Conservation (phyloP, 2,797 vertebrate genomes). For the Hafferia zeledoni region DNA sequence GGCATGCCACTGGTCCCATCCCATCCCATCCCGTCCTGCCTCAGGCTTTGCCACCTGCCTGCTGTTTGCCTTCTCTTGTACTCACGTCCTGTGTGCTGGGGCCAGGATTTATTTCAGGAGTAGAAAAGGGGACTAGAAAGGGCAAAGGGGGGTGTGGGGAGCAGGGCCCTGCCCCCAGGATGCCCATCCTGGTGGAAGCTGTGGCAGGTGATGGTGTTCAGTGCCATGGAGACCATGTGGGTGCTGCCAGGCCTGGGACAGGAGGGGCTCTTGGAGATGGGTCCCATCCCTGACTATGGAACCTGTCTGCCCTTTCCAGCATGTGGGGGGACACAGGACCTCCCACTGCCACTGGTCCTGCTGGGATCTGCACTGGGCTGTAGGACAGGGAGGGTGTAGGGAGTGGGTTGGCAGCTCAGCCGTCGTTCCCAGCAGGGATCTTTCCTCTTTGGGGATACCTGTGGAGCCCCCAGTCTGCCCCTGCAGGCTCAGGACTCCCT, state of each 20-base stretch:
- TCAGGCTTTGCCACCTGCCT: not conserved
- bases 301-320: not conserved
- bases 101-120: not conserved
- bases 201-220: rapidly evolving
- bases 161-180: not conserved
- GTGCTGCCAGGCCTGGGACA: not conserved
- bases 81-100: not conserved
- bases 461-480: rapidly evolving
- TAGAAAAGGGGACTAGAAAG: not conserved
- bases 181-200: not conserved
- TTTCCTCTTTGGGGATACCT: not conserved
- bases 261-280: not conserved
- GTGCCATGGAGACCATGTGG: rapidly evolving
- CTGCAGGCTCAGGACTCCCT: not conserved
- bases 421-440: rapidly evolving
- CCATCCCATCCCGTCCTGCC: not conserved
- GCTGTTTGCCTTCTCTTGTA: not conserved
- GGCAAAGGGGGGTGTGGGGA: not conserved
- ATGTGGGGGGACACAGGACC: not conserved
- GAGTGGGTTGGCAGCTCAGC: not conserved
- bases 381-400: not conserved
- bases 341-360: not conserved
- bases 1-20: not conserved
- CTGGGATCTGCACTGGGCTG: not conserved
- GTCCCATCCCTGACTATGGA: not conserved